These are phyloP conservation scores for Haemorhous mexicanus DNA, from an alignment of 2,113 vertebrate species.

Conservation along the genomic window DNA sequence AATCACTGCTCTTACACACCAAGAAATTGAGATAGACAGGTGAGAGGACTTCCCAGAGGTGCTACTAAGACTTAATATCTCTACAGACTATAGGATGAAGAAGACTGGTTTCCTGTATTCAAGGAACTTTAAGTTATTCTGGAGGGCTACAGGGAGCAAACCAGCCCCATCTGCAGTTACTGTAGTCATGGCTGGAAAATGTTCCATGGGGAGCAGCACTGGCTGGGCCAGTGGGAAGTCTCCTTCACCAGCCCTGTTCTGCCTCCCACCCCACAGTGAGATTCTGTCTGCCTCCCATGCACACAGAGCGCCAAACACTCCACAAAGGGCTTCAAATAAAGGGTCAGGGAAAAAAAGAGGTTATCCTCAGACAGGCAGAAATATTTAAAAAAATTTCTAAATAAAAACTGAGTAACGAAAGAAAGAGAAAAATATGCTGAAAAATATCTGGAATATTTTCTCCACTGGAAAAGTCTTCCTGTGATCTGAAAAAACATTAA, in stretches of 20 bases:
- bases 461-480: neutral
- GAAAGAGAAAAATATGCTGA: neutral
- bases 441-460: neutral
- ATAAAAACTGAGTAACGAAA: neutral
- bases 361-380: neutral
- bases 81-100: fast-evolving
- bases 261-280: neutral
- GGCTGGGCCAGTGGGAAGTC: neutral
- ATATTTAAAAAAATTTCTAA: neutral
- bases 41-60: neutral
- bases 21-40: neutral
- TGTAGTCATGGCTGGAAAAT: neutral
- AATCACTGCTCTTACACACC: neutral
- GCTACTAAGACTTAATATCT: neutral
- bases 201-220: neutral
- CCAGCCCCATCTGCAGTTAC: neutral
- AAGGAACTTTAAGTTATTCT: neutral
- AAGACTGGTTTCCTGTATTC: neutral
- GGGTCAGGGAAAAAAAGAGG: neutral
- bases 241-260: neutral
- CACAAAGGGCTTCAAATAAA: neutral
- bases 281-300: neutral
- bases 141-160: neutral
- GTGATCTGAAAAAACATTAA: neutral
- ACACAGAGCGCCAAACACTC: fast-evolving